Conservation (phyloP, 2,113 vertebrate genomes). For the Cercopithecus mona region DNA sequence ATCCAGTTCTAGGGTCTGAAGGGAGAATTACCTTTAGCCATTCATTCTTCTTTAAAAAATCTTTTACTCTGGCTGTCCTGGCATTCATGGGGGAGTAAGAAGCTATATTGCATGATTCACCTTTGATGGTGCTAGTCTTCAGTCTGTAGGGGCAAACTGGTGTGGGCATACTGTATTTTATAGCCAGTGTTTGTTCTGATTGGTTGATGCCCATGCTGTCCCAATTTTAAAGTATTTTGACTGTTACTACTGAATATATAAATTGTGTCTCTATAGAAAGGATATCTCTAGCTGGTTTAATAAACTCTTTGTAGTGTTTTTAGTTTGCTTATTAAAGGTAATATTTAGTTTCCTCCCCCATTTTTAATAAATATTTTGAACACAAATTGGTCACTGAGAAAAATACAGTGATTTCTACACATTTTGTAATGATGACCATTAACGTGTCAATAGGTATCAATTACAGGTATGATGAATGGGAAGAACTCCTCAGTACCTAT, state of each 20-base stretch:
- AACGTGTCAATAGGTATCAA: not conserved
- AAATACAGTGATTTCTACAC: not conserved
- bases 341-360: not conserved
- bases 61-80: not conserved
- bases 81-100: conserved; percentile 4
- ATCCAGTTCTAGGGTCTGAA: conserved; percentile 43
- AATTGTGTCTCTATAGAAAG: not conserved
- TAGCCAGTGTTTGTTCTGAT: not conserved
- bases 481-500: not conserved
- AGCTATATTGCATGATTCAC: conserved; percentile 15
- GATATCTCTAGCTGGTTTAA: not conserved
- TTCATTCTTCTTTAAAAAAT: conserved; percentile 42
- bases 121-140: not conserved
- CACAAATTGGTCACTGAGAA: conserved; percentile 24
- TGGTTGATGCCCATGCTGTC: not conserved
- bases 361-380: conserved; percentile 47
- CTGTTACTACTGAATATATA: not conserved
- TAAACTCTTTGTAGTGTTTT: conserved; percentile 11
- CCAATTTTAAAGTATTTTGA: conserved; percentile 34
- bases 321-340: conserved; percentile 26
- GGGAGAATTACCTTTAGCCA: conserved; percentile 40
- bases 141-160: not conserved
- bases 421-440: not conserved
- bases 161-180: not conserved
- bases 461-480: not conserved